These are phyloP conservation scores for Rhabdornis inornatus DNA, from an alignment of 2,113 vertebrate species.

Conservation along the genomic window DNA sequence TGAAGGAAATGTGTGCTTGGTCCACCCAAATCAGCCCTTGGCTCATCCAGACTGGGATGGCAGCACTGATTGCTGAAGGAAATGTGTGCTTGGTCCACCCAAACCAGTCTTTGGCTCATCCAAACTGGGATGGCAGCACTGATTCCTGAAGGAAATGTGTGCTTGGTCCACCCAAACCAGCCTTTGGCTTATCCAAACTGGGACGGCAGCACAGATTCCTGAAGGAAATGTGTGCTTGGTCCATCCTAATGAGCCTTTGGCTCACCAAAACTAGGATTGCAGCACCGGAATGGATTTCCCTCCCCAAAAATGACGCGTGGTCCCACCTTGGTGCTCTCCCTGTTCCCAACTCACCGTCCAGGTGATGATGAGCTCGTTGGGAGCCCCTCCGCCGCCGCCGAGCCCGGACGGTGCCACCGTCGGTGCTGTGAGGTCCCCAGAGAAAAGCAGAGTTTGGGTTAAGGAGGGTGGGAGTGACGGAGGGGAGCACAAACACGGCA, in stretches of 20 bases:
- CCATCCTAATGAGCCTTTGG: accelerated
- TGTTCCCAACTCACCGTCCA: constrained; percentile 85
- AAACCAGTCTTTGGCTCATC: too few species aligned
- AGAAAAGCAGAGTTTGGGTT: neutral
- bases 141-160: neutral
- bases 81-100: too few species aligned
- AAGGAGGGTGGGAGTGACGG: neutral
- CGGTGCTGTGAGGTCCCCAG: constrained; percentile 75
- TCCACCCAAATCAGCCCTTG: accelerated
- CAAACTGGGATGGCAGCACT: accelerated
- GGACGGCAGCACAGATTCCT: accelerated
- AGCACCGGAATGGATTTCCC: neutral
- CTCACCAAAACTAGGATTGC: accelerated
- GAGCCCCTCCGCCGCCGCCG: constrained; percentile 90
- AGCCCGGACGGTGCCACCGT: constrained; percentile 94
- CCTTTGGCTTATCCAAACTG: too few species aligned
- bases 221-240: accelerated
- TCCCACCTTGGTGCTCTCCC: neutral
- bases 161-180: too few species aligned
- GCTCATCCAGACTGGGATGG: too few species aligned
- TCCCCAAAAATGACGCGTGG: accelerated
- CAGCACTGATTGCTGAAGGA: too few species aligned
- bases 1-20: accelerated
- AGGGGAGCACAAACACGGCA: neutral
- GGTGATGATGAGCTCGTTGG: constrained; percentile 87